Conservation (phyloP, 2,113 vertebrate species). For the Phylloscopus trochiloides region DNA sequence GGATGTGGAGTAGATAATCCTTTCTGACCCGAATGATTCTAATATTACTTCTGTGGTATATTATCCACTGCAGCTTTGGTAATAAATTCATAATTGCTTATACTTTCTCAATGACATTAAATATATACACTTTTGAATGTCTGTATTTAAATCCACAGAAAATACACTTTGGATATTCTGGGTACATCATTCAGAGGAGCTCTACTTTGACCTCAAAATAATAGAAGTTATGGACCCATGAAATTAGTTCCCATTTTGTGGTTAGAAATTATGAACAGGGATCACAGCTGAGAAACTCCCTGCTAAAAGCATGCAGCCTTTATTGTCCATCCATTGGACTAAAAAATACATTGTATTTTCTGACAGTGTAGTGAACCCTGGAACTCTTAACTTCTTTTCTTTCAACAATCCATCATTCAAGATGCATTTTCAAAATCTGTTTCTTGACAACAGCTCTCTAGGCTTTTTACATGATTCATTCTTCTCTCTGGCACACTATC, state of each 20-base stretch:
- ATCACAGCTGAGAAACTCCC: background rate
- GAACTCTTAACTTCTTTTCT: background rate
- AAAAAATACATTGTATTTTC: background rate
- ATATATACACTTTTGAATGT: background rate
- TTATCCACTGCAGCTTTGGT: background rate
- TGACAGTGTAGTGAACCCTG: background rate
- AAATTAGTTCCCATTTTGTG: background rate
- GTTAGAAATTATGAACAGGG: background rate
- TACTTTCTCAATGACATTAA: background rate
- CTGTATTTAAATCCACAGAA: background rate
- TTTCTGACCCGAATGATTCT: background rate
- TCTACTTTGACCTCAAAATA: constrained; percentile 16
- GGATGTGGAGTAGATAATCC: background rate
- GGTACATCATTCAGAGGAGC: background rate
- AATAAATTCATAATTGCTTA: constrained; percentile 40
- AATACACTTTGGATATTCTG: background rate
- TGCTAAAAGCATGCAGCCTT: background rate
- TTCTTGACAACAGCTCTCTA: background rate
- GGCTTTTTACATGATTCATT: background rate
- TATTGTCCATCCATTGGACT: background rate
- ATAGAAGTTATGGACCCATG: background rate
- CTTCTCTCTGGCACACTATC: background rate
- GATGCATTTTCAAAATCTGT: background rate
- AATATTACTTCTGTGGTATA: background rate
- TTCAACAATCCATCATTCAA: background rate